Evolutionary conservation across 30 jellyfish, hydroid and myxozoan genomes (phyloP), one percentile per base, ranked within the genome.

Genomic region (Turritopsis dohrnii): DNA sequence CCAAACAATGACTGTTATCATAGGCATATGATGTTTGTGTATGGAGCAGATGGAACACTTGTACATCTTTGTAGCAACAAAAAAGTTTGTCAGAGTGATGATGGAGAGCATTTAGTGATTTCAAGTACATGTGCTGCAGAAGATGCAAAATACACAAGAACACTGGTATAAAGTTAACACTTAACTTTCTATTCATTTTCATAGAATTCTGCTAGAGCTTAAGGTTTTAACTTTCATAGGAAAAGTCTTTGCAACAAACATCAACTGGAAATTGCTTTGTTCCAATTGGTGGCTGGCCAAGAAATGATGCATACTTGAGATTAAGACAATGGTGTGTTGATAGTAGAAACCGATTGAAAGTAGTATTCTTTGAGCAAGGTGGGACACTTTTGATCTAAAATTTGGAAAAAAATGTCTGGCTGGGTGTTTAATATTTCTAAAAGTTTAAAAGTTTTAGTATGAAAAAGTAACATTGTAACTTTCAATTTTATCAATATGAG

Each of bases 41-140:
- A 54, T 71, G 93, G 74, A 21, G 54, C 65, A n/a, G 93, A 83
- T 71, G 96, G 93, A 16, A 65, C 88, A 7, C 52, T 88, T 23
- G 71, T 84, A 9, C 96, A 88, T 66, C 30, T 31, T 28, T 88
- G 96, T 76, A 82, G 88, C 1, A 77, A 83, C 16, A 88, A 84
- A 66, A 74, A 52, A 21, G 96, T 88, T 21, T 88, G 96, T 65
- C 88, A 92, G 7, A 86, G 53, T 53, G 21, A 81, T n/a, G 71
- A 71, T 52, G 88, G 88, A 28, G 41, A 88, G 24, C 23, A 54
- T 65, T 73, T 72, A 72, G 27, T 76, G 20, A 18, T 80, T 28
- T 54, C 73, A 18, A 71, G 71, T 21, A 28, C 71, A 19, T 80
- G 93, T 52, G 53, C 73, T 18, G 83, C 71, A 19, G 96, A 72